Base-by-base conservation (phyloP, 1,140 invertebrate species). In the Chironomus striatipennis region DNA sequence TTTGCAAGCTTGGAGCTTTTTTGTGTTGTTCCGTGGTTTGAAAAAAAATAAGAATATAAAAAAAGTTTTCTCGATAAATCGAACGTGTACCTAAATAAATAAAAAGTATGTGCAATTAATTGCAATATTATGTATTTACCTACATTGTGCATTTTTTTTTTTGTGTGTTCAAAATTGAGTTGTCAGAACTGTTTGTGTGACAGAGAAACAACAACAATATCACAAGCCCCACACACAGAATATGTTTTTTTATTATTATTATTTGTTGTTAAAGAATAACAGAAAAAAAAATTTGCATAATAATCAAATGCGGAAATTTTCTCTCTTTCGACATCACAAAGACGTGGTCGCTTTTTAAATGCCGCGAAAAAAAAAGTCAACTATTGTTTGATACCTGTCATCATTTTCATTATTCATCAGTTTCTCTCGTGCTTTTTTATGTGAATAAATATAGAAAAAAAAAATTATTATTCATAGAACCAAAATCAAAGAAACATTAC, bases 1-100 rank as follows among this genome's bases (percentile, higher is more conserved):
- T 70, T 70, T 70, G 65, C 65, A 70, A 70, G 65, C 65, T 70
- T 70, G 65, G 65, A 70, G 65, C 65, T 70, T 70, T 70, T 70
- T 70, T 70, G 65, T 70, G 65, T 70, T 18, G 65, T 70, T 70
- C 65, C 65, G 65, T 21, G 65, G 24, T 18, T 20, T 20, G 10
- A 70, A 8, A 67, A 67, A 3, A 17, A 67, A 12, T 2, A 8
- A 67, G 17, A 3, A 17, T 6, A 12, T 2, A 57, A 57, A 57
- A 70, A 70, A 70, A 70, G 17, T 70, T 20, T 70, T 70, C 65
- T 18, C 65, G 18, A 12, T 57, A n/a, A 57, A 57, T n/a, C 10
- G 47, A 10, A 57, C 9, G 47, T 57, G 47, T 57, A 47, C 8
- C 8, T 12, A 47, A 47, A 43, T 43, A 57, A 57, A 57, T 15